phyloP scores from a whole-genome alignment of 2,113 vertebrate species.

The Clarias macrocephalus region DNA sequence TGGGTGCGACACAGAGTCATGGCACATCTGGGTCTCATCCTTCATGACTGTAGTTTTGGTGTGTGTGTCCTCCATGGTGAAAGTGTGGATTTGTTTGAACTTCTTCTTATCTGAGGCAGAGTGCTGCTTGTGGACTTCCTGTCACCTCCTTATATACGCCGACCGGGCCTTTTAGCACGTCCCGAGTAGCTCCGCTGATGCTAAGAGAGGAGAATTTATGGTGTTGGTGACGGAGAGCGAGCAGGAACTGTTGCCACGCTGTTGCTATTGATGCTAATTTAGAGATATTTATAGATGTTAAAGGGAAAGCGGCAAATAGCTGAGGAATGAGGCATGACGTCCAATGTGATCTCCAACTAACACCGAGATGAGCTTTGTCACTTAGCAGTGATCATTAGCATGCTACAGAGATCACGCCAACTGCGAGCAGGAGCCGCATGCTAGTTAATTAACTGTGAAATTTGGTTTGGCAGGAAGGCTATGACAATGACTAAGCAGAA shows the following conservation, averaged over 20 bases:
- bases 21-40: slow-evolving; percentile 47
- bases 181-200: slow-evolving; percentile 61
- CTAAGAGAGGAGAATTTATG: slow-evolving; percentile 59
- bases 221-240: slow-evolving; percentile 63
- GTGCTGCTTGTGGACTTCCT: slow-evolving; percentile 43
- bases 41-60: slow-evolving; percentile 53
- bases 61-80: slow-evolving; percentile 3
- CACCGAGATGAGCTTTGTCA: slow-evolving; percentile 54
- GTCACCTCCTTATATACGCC: slow-evolving; percentile 65
- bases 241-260: slow-evolving; percentile 48
- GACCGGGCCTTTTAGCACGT: slow-evolving; percentile 59
- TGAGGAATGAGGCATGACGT: slow-evolving; percentile 47
- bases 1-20: slow-evolving; percentile 53
- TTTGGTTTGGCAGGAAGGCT: slow-evolving; percentile 12
- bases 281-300: slow-evolving; percentile 73
- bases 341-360: slow-evolving; percentile 13
- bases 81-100: neutral
- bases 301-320: slow-evolving; percentile 69
- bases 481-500: slow-evolving; percentile 30
- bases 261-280: slow-evolving; percentile 66
- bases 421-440: slow-evolving; percentile 22
- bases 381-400: slow-evolving; percentile 62
- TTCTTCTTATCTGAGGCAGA: slow-evolving; percentile 20
- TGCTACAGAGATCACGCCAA: slow-evolving; percentile 35
- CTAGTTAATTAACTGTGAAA: slow-evolving; percentile 31